These are phyloP conservation scores for Osmerus eperlanus DNA, from an alignment of 2,113 vertebrate species.

Conservation along the genomic window DNA sequence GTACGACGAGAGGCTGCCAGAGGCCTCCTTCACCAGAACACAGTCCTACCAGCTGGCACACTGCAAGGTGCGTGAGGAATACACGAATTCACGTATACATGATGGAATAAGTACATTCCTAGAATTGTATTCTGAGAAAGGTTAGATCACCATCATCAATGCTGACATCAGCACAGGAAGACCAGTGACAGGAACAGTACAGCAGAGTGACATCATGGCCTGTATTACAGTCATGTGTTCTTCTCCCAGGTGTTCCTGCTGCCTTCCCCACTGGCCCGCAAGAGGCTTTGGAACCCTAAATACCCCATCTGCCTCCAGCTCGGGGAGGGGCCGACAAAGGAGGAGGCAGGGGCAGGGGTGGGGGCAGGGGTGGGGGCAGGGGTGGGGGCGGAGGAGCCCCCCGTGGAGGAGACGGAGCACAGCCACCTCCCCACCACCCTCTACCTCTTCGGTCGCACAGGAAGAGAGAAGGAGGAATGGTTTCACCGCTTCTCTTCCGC, in stretches of 20 bases:
- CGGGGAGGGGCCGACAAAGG: slow-evolving; percentile 30
- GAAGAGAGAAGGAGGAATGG: slow-evolving; percentile 90
- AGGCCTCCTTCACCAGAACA: slow-evolving; percentile 69
- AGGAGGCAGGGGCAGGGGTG: slow-evolving; percentile 39
- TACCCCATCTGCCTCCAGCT: slow-evolving; percentile 86
- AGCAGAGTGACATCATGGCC: too few relatives aligned
- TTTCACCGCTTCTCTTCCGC: slow-evolving; percentile 75
- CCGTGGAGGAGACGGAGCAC: neutral
- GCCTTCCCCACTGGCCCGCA: slow-evolving; percentile 77
- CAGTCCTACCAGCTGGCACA: slow-evolving; percentile 70
- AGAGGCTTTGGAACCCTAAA: slow-evolving; percentile 86
- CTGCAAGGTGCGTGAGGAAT: slow-evolving; percentile 71
- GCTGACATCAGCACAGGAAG: too few relatives aligned
- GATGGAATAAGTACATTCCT: neutral
- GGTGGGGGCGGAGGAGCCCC: slow-evolving; percentile 33
- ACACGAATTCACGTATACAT: neutral
- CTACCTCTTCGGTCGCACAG: slow-evolving; percentile 83
- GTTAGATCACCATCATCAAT: too few relatives aligned
- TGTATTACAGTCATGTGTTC: neutral
- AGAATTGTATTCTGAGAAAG: neutral
- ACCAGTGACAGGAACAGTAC: too few relatives aligned
- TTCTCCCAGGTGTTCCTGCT: slow-evolving; percentile 78
- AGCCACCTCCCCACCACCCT: slow-evolving; percentile 52
- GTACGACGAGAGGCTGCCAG: slow-evolving; percentile 71
- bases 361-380: slow-evolving; percentile 27